These are phyloP conservation scores for Hylaeus volcanicus DNA, from an alignment of 1,140 invertebrate species.

Conservation along the genomic window DNA sequence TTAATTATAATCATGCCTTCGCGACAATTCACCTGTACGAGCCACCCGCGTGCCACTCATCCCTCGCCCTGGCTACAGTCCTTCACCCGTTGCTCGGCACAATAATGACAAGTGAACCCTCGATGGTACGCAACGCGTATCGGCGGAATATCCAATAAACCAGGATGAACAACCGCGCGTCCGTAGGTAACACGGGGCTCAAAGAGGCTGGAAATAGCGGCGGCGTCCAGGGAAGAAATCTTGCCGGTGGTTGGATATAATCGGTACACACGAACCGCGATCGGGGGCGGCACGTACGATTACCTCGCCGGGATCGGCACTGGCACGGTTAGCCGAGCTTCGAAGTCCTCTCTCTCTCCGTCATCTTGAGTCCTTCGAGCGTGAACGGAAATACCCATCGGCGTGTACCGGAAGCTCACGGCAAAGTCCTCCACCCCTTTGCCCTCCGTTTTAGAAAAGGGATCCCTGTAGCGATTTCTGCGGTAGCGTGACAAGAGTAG, in stretches of 20 bases:
- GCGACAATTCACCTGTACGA: too few relatives aligned
- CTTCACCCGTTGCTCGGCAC: too few relatives aligned
- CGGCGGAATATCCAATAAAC: conserved; percentile 16
- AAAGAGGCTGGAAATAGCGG: conserved; percentile 37
- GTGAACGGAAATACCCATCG: conserved; percentile 65
- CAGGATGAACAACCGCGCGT: conserved; percentile 10
- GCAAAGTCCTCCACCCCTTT: conserved; percentile 15
- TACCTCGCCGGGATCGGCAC: background rate
- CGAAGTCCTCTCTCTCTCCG: conserved; percentile 15
- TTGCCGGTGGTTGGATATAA: conserved; percentile 42
- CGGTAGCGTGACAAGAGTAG: conserved; percentile 37
- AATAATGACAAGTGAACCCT: background rate
- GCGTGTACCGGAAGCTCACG: conserved; percentile 58
- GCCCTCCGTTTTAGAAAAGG: conserved; percentile 32
- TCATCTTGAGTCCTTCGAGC: conserved; percentile 38
- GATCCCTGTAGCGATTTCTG: conserved; percentile 14
- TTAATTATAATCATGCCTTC: too few relatives aligned
- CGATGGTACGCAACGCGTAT: background rate
- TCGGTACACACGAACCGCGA: conserved; percentile 1
- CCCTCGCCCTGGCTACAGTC: too few relatives aligned
- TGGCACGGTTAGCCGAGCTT: background rate
- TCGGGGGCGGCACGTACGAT: conserved; percentile 35
- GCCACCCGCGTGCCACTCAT: too few relatives aligned
- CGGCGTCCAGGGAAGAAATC: background rate
- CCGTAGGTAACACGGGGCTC: background rate